Percentiles rank a stretch among this genome's conserved stretches.
Conservation (phyloP, 1,140 invertebrate genomes). For the Drosophila insularis region DNA sequence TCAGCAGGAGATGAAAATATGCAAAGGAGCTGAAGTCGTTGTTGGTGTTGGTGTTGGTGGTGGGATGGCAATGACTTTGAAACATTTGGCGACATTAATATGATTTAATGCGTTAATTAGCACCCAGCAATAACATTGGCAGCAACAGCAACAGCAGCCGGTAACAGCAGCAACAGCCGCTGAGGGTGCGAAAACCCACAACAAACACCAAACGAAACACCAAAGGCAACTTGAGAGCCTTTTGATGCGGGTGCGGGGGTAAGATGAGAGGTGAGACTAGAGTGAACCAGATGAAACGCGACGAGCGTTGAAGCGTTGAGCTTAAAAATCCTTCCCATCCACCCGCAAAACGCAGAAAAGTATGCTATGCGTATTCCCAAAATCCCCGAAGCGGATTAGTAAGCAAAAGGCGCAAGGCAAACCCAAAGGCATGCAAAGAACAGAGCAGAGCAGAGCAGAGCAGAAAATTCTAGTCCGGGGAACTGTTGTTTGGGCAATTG, state of each 20-base stretch:
- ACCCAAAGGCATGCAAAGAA: constrained; percentile 26
- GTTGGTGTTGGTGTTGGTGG: background rate
- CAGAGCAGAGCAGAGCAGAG: background rate
- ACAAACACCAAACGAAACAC: constrained; percentile 23
- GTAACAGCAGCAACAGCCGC: constrained; percentile 12
- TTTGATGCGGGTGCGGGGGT: constrained; percentile 32
- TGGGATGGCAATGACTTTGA: constrained; percentile 62
- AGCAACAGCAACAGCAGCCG: constrained; percentile 12
- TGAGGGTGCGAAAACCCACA: constrained; percentile 55
- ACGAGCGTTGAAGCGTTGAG: constrained; percentile 34
- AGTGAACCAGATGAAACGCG: constrained; percentile 3
- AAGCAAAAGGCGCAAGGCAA: constrained; percentile 19
- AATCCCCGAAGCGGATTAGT: constrained; percentile 82
- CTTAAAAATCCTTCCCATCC: constrained; percentile 24
- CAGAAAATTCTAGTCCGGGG: background rate
- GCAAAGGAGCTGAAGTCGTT: constrained; percentile 38
- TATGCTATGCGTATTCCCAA: constrained; percentile 80
- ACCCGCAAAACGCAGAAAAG: constrained; percentile 49
- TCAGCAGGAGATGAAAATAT: constrained; percentile 43
- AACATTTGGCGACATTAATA: constrained; percentile 82
- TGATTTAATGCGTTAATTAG: constrained; percentile 82
- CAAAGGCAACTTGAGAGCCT: constrained; percentile 62
- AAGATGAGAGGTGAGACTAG: background rate
- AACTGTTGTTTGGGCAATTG: constrained; percentile 11
- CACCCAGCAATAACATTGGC: constrained; percentile 43